Evolutionary conservation across 2,797 vertebrate species (phyloP).

Genomic region (Amblyopsis hoosieri): DNA sequence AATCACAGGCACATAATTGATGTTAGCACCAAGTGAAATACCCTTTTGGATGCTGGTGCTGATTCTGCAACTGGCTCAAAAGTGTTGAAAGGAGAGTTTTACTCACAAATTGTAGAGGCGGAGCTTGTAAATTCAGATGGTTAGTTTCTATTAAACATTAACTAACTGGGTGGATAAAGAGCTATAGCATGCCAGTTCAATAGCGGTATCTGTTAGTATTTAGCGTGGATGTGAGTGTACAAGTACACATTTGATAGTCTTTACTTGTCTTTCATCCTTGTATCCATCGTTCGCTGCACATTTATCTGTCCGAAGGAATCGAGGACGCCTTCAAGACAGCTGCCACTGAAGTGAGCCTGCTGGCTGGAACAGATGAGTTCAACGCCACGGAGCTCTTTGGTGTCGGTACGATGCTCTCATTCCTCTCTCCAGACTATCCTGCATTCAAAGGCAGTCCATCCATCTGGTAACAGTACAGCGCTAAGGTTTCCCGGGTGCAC

Average conservation of each 20-base stretch:
- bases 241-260: conserved; percentile 6
- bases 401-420: conserved; percentile 84
- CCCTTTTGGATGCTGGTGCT: no score
- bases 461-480: conserved; percentile 45
- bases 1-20: no score
- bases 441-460: conserved; percentile 50
- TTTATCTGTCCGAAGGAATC: conserved; percentile 79
- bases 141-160: no score
- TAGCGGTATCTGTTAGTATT: background rate
- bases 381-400: conserved; percentile 97
- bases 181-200: background rate
- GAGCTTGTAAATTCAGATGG: no score
- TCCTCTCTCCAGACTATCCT: conserved; percentile 34
- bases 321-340: conserved; percentile 97
- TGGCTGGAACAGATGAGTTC: conserved; percentile 93
- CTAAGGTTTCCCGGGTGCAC: conserved; percentile 34
- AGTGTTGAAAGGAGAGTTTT: no score
- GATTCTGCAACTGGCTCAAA: no score
- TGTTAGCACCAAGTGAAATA: no score
- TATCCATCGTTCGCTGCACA: conserved; percentile 16
- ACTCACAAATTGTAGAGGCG: no score
- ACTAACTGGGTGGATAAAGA: background rate
- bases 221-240: background rate
- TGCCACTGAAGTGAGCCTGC: conserved; percentile 93
- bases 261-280: conserved; percentile 20